Conservation (phyloP, 92 coral and sea anemone genomes). For the Pocillopora meandrina region DNA sequence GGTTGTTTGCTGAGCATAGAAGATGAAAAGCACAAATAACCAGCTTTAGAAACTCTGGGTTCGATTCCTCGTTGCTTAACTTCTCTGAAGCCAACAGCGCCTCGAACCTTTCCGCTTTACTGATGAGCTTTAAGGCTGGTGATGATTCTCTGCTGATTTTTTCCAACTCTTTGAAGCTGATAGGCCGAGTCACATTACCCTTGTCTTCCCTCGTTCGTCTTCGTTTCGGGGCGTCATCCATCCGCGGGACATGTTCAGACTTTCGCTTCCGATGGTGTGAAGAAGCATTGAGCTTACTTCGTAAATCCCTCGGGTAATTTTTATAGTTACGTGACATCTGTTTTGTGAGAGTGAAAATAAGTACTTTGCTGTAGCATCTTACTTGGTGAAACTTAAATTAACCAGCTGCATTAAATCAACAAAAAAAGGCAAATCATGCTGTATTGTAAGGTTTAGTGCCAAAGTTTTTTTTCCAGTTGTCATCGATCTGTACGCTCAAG, state of each 20-base stretch:
- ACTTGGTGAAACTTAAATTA: no score
- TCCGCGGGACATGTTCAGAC: conserved; percentile 1
- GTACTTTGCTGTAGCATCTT: no score
- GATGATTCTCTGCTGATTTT: conserved; percentile 26
- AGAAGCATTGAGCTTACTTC: background rate
- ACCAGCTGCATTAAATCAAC: no score
- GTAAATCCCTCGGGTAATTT: background rate
- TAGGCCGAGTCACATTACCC: background rate
- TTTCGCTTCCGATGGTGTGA: background rate
- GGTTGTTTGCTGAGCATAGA: conserved; percentile 12
- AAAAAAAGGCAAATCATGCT: no score
- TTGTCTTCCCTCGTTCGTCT: background rate
- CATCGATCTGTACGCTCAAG: no score
- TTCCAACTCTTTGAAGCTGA: conserved; percentile 42
- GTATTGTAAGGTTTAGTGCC: no score
- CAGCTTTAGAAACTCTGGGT: no score
- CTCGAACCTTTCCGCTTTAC: conserved; percentile 24
- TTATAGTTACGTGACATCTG: conserved; percentile 10
- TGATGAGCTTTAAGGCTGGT: conserved; percentile 30
- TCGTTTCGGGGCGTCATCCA: background rate
- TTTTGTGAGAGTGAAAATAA: background rate
- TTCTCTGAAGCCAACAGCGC: conserved; percentile 52
- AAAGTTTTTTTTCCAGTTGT: no score
- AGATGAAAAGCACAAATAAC: conserved; percentile 22
- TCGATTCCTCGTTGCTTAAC: no score